A percentile compares a stretch with the other conserved stretches of the same genome.
Evolutionary conservation across 2,888 invertebrate species (phyloP).

Genomic region (Platynereis dumerilii): DNA sequence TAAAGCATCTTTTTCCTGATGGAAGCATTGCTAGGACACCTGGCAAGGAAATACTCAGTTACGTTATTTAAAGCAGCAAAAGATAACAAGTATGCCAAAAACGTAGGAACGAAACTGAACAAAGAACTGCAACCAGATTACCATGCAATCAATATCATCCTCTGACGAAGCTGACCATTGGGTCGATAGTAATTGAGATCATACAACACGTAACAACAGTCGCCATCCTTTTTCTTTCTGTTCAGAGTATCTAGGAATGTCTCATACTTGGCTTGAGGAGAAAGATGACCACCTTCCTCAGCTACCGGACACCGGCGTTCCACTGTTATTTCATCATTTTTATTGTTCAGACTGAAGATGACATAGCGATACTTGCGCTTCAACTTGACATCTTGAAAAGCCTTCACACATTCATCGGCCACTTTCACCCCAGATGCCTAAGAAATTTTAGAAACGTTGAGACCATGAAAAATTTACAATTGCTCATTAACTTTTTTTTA

Average conservation of each 20-base stretch:
- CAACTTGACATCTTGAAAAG: slow-evolving; percentile 96
- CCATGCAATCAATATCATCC: slow-evolving; percentile 40
- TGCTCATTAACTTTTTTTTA: too few relatives aligned
- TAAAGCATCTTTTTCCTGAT: slow-evolving; percentile 26
- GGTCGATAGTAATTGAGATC: slow-evolving; percentile 95
- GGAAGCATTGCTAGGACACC: slow-evolving; percentile 23
- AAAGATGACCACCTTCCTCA: slow-evolving; percentile 56
- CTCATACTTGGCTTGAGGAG: slow-evolving; percentile 79
- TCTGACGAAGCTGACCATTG: slow-evolving; percentile 26
- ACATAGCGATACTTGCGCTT: slow-evolving; percentile 95
- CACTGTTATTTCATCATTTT: slow-evolving; percentile 20
- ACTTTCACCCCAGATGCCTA: slow-evolving; percentile 91
- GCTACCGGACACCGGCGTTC: slow-evolving; percentile 7
- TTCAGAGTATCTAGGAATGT: slow-evolving; percentile 87
- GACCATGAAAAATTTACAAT: too few relatives aligned
- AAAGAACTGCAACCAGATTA: slow-evolving; percentile 25
- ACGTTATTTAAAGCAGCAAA: not conserved
- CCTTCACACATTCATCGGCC: slow-evolving; percentile 91
- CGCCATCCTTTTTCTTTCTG: slow-evolving; percentile 76
- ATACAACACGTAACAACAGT: slow-evolving; percentile 95
- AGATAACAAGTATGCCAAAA: not conserved
- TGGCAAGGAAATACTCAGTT: not conserved
- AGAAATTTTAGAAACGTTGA: not conserved
- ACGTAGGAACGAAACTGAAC: not conserved
- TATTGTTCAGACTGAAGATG: slow-evolving; percentile 80